Evolutionary conservation across 2,113 vertebrate genomes (phyloP), one percentile per base, ranked within the genome.

Genomic region (Chrysemys picta): DNA sequence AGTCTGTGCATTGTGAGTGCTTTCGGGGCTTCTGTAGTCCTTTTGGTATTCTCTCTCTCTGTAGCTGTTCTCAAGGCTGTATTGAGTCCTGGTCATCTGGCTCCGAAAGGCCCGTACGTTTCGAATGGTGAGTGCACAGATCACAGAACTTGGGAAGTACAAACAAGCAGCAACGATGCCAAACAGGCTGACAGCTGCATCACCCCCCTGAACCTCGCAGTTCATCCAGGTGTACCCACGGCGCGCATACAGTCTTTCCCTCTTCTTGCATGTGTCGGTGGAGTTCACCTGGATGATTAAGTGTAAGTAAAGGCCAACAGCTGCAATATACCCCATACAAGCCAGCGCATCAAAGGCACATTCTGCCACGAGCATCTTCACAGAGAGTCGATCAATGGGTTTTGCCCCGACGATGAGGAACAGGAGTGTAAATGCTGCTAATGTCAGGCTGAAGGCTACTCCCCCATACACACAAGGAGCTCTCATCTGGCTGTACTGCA

Each of bases 401-500:
- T 99, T 99, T 84, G 94, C 98, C 21, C 98, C 98, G 1, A 98
- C 92, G 0, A 99, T 84, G 5, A 99, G 98, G n/a, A 99, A 99
- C 35, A 99, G 94, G 5, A 99, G 98, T 3, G 99, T 99, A 11
- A 99, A 13, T 0, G 95, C 97, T 1, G 97, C 98, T 3, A 96
- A 79, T 0, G 96, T 94, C 47, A 99, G 93, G 96, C 97, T 98
- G 97, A 99, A 99, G 93, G 97, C 75, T 8, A 99, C 96, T 2
- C 99, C 99, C 0, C 98, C 99, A 0, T 99, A 99, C 42, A 99
- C 93, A 1, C 98, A 98, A 2, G 99, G 99, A 10, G 99, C 98
- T 97, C 99, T 98, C 98, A 99, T 97, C 98, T 99, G 99, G 82
- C 97, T 98, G 96, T 98, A 99, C 96, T 99, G 98, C 98, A 98